Base-by-base conservation (phyloP, 2,888 invertebrate genomes). In the Netelia melanura region DNA sequence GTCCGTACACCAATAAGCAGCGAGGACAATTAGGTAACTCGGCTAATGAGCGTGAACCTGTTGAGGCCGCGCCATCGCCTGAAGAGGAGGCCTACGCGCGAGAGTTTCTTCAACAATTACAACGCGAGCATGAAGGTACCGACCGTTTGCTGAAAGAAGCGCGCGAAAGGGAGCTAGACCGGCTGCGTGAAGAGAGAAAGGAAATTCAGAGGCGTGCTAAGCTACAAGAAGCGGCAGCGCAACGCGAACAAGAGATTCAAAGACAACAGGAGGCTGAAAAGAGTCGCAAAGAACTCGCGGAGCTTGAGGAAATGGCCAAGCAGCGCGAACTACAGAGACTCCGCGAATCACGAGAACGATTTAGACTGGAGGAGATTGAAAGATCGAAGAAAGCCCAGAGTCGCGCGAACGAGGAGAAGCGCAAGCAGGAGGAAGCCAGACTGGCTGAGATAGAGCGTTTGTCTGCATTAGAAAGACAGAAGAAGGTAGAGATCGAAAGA, bases 101-200 rank as follows among this genome's bases (percentile, higher is more conserved):
- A 0, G 91, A 92, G 56, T 87, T 92, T 8, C 86, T 93, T n/a
- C 90, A 92, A 14, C 92, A 93, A 43, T 87, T 93, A 48, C 92
- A 92, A 44, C 86, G 88, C 9, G 92, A 92, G 17, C 91, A 91
- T 9, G 91, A 92, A 14, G 91, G 91, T 38, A 91, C 91, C 8
- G 88, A 89, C 25, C 90, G 91, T n/a, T 89, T 91, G 17, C 74
- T 91, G 48, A 89, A 92, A 25, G 89, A 90, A 5, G 93, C 92
- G 5, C 88, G 92, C n/a, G 85, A 91, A 52, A 93, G 92, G 61
- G 93, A 93, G 72, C 86, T 92, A 3, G 89, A 89, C 2, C 86
- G 92, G 25, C 83, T 93, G 48, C 90, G 90, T 44, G 91, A 91
- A 21, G 92, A 92, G 65, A 89, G 92, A 44, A 91, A 90, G 48